Base-by-base conservation (phyloP, 35 echinoderm and acorn worm species). In the Stichopus chloronotus region DNA sequence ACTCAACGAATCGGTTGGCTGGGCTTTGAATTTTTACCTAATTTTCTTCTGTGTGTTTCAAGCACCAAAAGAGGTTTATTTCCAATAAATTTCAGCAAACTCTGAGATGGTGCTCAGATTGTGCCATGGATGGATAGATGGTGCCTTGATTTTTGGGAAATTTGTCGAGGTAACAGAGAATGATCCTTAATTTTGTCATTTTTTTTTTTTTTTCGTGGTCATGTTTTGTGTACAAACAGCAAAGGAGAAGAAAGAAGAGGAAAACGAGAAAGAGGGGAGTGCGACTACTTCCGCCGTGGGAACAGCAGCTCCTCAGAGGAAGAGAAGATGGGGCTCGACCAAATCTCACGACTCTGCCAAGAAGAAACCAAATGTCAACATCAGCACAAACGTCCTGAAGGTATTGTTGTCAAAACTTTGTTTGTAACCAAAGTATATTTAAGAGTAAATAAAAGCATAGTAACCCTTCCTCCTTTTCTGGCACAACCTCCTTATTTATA, bases 341-440 rank as follows among this genome's bases (percentile, higher is more conserved):
- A 98, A 98, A 76, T 95, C 54, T 25, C 83, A 87, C 16, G 88
- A 95, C 24, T 13, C 60, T 65, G 80, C 90, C 77, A 81, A 78
- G 52, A 95, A 93, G 91, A 97, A 95, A 58, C 79, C 94, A 53
- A 93, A 63, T 57, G 93, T 98, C 58, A 98, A 98, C 78, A 98
- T 98, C 91, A 98, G 94, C 91, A 98, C 96, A 58, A 88, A 98
- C 88, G 86, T 98, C 20, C 91, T 98, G 43, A 98, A 98, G 91
- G 96, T 96, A 89, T 55, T 4, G 55, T 83, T 3, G 61, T 65
- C 11, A 10, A 65, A 11, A 9, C 9, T 65, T 65, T 65, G 9
- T 65, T 65, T 65, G 61, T 17, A 14, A 65, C 61, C 0, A 14
- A 19, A 14, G 19, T 11, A 63, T 63, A 9, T 63, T 63, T 17